phyloP scores from a whole-genome alignment of 2,888 invertebrate species.

The Hedya salicella region DNA sequence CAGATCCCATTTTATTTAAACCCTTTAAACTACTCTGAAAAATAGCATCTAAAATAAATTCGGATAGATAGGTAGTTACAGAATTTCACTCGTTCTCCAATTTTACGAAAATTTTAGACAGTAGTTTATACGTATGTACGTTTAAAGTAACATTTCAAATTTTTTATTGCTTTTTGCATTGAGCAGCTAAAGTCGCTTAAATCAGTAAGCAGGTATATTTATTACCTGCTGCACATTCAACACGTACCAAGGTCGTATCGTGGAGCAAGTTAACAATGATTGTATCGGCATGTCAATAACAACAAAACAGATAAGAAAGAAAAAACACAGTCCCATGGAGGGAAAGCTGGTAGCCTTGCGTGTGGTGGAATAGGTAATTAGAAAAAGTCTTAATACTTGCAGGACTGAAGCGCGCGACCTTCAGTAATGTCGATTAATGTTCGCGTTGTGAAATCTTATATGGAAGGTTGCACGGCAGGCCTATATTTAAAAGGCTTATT shows the following conservation, averaged over 20 bases:
- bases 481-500: slow-evolving; percentile 20
- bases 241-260: slow-evolving; percentile 10
- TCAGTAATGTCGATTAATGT: slow-evolving; percentile 55
- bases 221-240: slow-evolving; percentile 21
- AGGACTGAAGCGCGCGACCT: slow-evolving; percentile 53
- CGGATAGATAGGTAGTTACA: too few species aligned
- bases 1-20: too few species aligned
- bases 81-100: too few species aligned
- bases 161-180: not conserved
- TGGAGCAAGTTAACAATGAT: slow-evolving; percentile 14
- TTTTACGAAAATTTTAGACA: not conserved
- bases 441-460: slow-evolving; percentile 59
- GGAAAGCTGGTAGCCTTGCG: slow-evolving; percentile 31
- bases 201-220: not conserved
- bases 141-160: not conserved
- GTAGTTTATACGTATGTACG: not conserved
- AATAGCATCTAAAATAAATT: too few species aligned
- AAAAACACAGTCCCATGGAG: slow-evolving; percentile 16
- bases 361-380: slow-evolving; percentile 28
- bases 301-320: slow-evolving; percentile 30
- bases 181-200: slow-evolving; percentile 7
- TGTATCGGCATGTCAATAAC: slow-evolving; percentile 17
- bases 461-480: slow-evolving; percentile 54
- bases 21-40: too few species aligned
- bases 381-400: slow-evolving; percentile 30